Evolutionary conservation across 2,797 vertebrate genomes (phyloP), one percentile per base, ranked within the genome.

Genomic region (Periophthalmus magnuspinnatus): DNA sequence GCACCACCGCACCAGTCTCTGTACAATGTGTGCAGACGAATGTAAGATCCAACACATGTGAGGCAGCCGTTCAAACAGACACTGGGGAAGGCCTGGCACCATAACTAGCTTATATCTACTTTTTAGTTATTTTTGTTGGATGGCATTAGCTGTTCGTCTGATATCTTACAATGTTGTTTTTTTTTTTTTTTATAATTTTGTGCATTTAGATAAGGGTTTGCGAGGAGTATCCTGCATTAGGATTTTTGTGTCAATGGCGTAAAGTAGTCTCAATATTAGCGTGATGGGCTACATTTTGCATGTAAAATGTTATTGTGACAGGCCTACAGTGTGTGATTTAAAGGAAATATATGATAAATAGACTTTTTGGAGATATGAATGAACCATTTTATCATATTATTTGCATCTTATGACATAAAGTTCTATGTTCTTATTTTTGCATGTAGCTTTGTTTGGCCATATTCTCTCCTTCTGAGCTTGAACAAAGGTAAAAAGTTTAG

Each of bases 21-120:
- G 62, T 76, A 81, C 83, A 66, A 69, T 22, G 0, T 17, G 21
- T 72, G 34, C 28, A 67, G 65, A 67, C 50, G 55, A 67, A 38
- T 55, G 50, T 19, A 67, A 32, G 28, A 52, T 21, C 6, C 17
- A 19, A 17, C 28, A 63, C 45, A 65, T 10, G 50, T 22, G 19
- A 5, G 10, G 9, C 32, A 10, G 33, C 3, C 32, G n/a, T 60
- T 34, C 33, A 60, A 32, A 36, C 1, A 19, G 24, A 19, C 57
- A 34, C 2, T 33, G 57, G 58, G 58, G 34, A 11, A 22, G 5
- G 21, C 52, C 21, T 24, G 21, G 9, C 7, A 9, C 19, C 9
- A 24, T 55, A 21, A 41, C 13, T 45, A 4, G 13, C 13, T 45
- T 16, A 5, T 14, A 13, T 45, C 13, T 14, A 45, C 13, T 14